A percentile compares a stretch with the other conserved stretches of the same genome.
Conservation (phyloP, 2,113 vertebrate species). For the Nycticryphes semicollaris region DNA sequence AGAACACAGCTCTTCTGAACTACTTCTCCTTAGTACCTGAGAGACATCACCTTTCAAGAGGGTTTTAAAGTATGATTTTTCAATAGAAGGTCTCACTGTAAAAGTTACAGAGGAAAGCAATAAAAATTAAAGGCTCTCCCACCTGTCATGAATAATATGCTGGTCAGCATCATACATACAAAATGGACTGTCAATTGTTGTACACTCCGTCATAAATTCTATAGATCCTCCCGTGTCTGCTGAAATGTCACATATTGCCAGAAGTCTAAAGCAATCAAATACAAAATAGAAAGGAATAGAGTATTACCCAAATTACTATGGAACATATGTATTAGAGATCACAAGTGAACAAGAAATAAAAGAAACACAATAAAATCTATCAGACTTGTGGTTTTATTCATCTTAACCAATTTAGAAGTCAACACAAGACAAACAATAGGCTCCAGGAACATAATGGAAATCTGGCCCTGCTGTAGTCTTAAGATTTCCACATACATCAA, state of each 20-base stretch:
- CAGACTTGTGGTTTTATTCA: background rate
- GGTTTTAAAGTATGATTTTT: background rate
- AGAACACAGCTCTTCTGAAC: background rate
- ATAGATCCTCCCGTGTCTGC: conserved; percentile 95
- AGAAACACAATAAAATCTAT: background rate
- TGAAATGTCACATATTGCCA: conserved; percentile 98
- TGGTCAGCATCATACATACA: conserved; percentile 97
- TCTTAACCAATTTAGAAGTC: background rate
- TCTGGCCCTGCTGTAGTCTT: background rate
- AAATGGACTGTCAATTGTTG: conserved; percentile 94
- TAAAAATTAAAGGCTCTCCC: conserved; percentile 27
- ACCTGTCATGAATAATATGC: conserved; percentile 95
- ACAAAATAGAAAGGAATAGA: background rate
- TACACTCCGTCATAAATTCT: conserved; percentile 96
- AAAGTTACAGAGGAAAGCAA: background rate
- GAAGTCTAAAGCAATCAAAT: conserved; percentile 76
- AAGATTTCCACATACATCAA: background rate
- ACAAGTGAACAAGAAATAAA: background rate
- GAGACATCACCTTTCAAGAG: background rate
- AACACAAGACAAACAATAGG: background rate
- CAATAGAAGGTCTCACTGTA: background rate
- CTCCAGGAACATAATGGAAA: background rate
- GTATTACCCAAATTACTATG: background rate
- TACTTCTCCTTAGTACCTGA: background rate
- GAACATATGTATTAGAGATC: background rate